A percentile compares a stretch with the other conserved stretches of the same genome.
phyloP scores from a whole-genome alignment of 2,888 invertebrate species.

The Hecatera dysodea region DNA sequence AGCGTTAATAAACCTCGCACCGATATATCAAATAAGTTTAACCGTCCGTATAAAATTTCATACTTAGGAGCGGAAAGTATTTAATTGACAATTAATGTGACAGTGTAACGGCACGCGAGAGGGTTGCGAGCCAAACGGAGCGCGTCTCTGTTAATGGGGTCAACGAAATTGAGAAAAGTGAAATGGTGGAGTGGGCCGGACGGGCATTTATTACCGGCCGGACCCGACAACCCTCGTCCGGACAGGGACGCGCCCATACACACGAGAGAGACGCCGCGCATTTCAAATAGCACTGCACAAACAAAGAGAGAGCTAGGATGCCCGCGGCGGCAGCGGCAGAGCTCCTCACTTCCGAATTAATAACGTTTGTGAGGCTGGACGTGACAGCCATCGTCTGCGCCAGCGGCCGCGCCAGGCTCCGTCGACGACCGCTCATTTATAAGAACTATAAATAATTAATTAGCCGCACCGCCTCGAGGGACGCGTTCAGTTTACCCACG shows the following conservation, averaged over 20 bases:
- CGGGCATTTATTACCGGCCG: slow-evolving; percentile 80
- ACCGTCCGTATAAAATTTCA: slow-evolving; percentile 72
- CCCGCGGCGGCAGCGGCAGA: slow-evolving; percentile 55
- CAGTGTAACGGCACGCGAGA: slow-evolving; percentile 78
- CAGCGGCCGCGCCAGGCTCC: slow-evolving; percentile 48
- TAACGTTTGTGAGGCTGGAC: slow-evolving; percentile 75
- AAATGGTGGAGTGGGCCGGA: slow-evolving; percentile 80
- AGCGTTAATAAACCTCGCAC: slow-evolving; percentile 71
- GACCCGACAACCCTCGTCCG: slow-evolving; percentile 70
- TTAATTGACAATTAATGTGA: slow-evolving; percentile 86
- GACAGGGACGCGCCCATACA: slow-evolving; percentile 67
- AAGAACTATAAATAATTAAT: slow-evolving; percentile 87
- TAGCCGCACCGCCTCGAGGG: slow-evolving; percentile 75
- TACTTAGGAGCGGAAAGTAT: slow-evolving; percentile 76
- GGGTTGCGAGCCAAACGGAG: slow-evolving; percentile 81
- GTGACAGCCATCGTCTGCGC: slow-evolving; percentile 70
- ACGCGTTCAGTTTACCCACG: slow-evolving; percentile 79
- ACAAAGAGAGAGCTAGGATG: slow-evolving; percentile 66
- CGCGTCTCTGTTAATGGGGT: slow-evolving; percentile 85
- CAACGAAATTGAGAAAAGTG: slow-evolving; percentile 88
- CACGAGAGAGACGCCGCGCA: slow-evolving; percentile 60
- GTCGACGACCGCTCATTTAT: slow-evolving; percentile 68
- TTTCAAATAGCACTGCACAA: slow-evolving; percentile 69
- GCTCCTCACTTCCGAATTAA: slow-evolving; percentile 74
- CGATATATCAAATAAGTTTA: slow-evolving; percentile 73